phyloP scores from a whole-genome alignment of 2,888 invertebrate species.

The Deroplatys truncata region DNA sequence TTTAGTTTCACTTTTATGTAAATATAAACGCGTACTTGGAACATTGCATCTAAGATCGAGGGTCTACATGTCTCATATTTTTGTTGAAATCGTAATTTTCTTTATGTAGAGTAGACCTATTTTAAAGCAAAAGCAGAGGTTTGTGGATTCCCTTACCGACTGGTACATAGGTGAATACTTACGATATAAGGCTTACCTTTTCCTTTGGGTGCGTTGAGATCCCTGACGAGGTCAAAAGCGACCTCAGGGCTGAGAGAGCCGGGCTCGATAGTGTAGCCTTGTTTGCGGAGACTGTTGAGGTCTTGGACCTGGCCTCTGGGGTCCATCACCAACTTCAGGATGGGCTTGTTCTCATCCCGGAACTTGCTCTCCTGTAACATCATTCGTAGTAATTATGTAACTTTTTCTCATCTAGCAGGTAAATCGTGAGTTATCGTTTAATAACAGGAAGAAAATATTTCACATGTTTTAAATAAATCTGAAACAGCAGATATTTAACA shows the following conservation, averaged over 20 bases:
- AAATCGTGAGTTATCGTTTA: neutral
- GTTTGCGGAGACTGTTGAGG: constrained; percentile 59
- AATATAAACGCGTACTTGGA: no score
- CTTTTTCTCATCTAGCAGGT: neutral
- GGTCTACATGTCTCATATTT: no score
- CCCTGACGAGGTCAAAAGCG: constrained; percentile 72
- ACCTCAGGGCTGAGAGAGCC: constrained; percentile 66
- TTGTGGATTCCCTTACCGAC: no score
- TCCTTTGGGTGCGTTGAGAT: constrained; percentile 72
- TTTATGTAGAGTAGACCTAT: no score
- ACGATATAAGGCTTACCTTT: constrained; percentile 52
- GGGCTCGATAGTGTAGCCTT: constrained; percentile 60
- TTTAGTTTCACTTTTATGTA: no score
- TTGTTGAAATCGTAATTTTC: no score
- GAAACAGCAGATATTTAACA: no score
- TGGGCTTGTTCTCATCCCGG: constrained; percentile 47
- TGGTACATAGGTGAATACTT: no score
- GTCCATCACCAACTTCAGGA: constrained; percentile 71
- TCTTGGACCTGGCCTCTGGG: constrained; percentile 70
- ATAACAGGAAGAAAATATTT: neutral
- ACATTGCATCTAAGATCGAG: no score
- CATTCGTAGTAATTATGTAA: neutral
- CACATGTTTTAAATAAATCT: no score
- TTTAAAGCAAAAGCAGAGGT: no score
- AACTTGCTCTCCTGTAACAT: constrained; percentile 28